Percentiles rank a stretch among this genome's conserved stretches.
These are phyloP conservation scores for Ethmia dodecea DNA, from an alignment of 2,888 invertebrate genomes.

Conservation along the genomic window DNA sequence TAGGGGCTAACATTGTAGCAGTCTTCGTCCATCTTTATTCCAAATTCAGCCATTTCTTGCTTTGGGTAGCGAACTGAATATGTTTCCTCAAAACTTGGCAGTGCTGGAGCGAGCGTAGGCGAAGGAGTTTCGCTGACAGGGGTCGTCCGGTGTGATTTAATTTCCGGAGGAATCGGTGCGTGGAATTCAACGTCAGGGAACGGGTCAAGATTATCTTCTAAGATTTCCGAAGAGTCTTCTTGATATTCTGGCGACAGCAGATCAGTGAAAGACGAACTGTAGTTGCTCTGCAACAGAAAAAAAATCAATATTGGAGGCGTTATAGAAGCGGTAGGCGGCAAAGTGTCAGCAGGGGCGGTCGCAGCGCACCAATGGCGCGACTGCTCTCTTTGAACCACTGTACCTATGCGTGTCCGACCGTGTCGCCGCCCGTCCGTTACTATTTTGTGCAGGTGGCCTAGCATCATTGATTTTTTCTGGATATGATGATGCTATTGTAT, in stretches of 20 bases:
- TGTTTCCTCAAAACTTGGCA: conserved; percentile 94
- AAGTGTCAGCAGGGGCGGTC: conserved; percentile 50
- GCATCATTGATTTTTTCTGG: background rate
- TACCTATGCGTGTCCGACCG: conserved; percentile 20
- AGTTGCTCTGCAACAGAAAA: conserved; percentile 82
- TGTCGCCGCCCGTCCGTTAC: conserved; percentile 25
- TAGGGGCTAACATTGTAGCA: conserved; percentile 83
- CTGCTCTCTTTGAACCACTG: conserved; percentile 26
- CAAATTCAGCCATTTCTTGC: conserved; percentile 80
- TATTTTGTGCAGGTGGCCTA: conserved; percentile 38
- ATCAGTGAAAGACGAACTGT: conserved; percentile 88
- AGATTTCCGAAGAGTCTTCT: conserved; percentile 83
- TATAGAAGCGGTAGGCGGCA: conserved; percentile 54
- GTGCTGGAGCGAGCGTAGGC: conserved; percentile 75
- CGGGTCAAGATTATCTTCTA: conserved; percentile 85
- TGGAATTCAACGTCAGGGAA: conserved; percentile 83
- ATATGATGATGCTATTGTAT: no score
- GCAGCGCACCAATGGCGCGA: conserved; percentile 52
- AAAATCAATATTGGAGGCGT: conserved; percentile 62
- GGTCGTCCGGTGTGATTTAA: conserved; percentile 59
- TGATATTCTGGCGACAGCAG: conserved; percentile 85
- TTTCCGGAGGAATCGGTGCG: conserved; percentile 60
- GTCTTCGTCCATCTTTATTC: conserved; percentile 92
- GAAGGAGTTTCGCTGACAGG: conserved; percentile 66
- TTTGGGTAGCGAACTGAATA: conserved; percentile 87